These are phyloP conservation scores for Microcebus griseorufus DNA, from an alignment of 2,113 vertebrate species.

Conservation along the genomic window DNA sequence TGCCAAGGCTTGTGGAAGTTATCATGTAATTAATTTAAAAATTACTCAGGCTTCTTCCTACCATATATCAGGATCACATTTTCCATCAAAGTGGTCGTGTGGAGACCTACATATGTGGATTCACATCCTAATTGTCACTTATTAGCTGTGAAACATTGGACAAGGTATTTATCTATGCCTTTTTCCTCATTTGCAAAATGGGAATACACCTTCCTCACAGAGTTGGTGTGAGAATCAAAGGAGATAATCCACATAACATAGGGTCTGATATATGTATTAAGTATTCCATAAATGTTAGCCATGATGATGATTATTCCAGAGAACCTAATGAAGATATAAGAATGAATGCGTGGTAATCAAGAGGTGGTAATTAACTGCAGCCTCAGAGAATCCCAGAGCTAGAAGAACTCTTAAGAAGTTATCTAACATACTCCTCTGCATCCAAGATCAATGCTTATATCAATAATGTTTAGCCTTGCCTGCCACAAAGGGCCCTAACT, in stretches of 20 bases:
- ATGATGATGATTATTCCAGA: conserved; percentile 12
- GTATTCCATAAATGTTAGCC: background rate
- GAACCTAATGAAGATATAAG: background rate
- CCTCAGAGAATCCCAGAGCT: background rate
- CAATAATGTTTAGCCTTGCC: background rate
- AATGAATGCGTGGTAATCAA: background rate
- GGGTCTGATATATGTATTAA: background rate
- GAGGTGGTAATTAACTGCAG: background rate
- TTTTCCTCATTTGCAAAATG: conserved; percentile 33
- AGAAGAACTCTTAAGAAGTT: background rate
- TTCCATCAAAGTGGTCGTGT: background rate
- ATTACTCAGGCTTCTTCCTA: background rate
- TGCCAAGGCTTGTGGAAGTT: background rate
- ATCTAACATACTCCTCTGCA: background rate
- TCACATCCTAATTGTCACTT: background rate
- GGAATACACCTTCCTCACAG: background rate
- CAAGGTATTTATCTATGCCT: background rate
- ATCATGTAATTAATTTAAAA: conserved; percentile 4
- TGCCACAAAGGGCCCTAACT: background rate
- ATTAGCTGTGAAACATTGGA: background rate
- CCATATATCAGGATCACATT: background rate
- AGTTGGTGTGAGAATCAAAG: background rate
- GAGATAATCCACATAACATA: background rate
- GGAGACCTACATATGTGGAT: background rate
- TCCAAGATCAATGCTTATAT: background rate